A percentile compares a stretch with the other conserved stretches of the same genome.
These are phyloP conservation scores for Alloplasta piceator DNA, from an alignment of 2,888 invertebrate genomes.

Conservation along the genomic window DNA sequence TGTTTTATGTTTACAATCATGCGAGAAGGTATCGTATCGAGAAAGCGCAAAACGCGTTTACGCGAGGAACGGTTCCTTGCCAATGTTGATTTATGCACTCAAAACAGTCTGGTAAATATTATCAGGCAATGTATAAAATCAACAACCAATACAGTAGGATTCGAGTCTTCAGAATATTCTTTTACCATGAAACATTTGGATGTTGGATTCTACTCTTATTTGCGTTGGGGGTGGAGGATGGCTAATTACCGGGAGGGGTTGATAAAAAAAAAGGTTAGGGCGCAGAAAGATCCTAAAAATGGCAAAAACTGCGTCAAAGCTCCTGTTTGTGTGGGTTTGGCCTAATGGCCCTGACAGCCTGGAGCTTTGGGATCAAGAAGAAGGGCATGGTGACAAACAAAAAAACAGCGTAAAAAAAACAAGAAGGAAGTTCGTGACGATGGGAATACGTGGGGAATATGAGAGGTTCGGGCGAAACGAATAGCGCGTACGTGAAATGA, in stretches of 20 bases:
- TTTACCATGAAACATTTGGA: too few species aligned
- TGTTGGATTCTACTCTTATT: too few species aligned
- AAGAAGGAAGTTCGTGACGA: slow-evolving; percentile 23
- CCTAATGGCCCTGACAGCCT: slow-evolving; percentile 38
- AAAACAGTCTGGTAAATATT: too few species aligned
- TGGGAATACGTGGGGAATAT: not conserved
- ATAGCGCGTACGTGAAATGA: slow-evolving; percentile 61
- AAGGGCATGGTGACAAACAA: not conserved
- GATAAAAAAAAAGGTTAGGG: not conserved
- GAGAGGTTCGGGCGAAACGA: slow-evolving; percentile 46
- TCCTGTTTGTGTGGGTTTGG: slow-evolving; percentile 15
- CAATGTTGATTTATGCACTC: too few species aligned
- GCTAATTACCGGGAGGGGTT: not conserved
- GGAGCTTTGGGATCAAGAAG: slow-evolving; percentile 40
- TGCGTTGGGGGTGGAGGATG: too few species aligned
- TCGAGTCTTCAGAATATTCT: too few species aligned
- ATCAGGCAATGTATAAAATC: too few species aligned
- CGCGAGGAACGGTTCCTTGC: slow-evolving; percentile 12
- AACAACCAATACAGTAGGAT: too few species aligned
- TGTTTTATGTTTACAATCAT: slow-evolving; percentile 64
- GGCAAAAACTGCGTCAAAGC: slow-evolving; percentile 10
- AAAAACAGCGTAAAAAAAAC: slow-evolving; percentile 11
- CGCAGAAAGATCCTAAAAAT: too few species aligned
- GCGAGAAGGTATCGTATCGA: slow-evolving; percentile 53
- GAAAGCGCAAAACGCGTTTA: slow-evolving; percentile 46